A percentile compares a stretch with the other conserved stretches of the same genome.
Conservation (phyloP, 2,113 vertebrate genomes). For the Cottus gobio region DNA sequence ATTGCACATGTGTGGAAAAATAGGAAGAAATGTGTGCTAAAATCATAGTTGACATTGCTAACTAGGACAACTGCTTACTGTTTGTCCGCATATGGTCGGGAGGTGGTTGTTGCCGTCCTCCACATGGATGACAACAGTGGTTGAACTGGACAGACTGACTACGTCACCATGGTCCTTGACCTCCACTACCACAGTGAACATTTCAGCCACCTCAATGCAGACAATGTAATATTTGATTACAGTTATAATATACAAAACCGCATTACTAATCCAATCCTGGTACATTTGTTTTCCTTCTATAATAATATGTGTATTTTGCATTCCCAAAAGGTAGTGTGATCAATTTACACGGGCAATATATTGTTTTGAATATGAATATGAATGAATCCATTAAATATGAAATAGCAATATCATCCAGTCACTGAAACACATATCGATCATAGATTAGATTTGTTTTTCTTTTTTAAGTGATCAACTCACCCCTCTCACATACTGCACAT, state of each 20-base stretch:
- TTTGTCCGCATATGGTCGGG: conserved; percentile 58
- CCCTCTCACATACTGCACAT: not conserved
- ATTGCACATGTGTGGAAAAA: not conserved
- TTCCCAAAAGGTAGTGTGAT: not conserved
- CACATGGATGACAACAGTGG: conserved; percentile 63
- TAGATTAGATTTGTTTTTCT: not conserved
- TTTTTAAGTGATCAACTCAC: not conserved
- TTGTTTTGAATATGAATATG: not conserved
- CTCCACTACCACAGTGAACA: conserved; percentile 55
- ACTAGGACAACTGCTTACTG: conserved; percentile 34
- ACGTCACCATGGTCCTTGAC: conserved; percentile 69
- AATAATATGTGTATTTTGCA: not conserved
- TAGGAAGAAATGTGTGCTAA: not conserved
- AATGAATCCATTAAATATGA: not conserved
- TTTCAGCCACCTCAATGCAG: conserved; percentile 49
- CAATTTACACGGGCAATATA: not conserved
- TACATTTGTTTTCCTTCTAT: not conserved
- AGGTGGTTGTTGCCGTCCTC: conserved; percentile 67
- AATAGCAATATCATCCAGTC: not conserved
- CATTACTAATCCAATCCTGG: not conserved
- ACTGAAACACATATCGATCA: too few relatives aligned
- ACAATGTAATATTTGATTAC: not conserved
- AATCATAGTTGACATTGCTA: not conserved
- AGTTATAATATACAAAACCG: not conserved
- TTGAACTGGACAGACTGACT: conserved; percentile 67